phyloP scores from a whole-genome alignment of 2,797 vertebrate genomes.

The Nyctalus aviator region DNA sequence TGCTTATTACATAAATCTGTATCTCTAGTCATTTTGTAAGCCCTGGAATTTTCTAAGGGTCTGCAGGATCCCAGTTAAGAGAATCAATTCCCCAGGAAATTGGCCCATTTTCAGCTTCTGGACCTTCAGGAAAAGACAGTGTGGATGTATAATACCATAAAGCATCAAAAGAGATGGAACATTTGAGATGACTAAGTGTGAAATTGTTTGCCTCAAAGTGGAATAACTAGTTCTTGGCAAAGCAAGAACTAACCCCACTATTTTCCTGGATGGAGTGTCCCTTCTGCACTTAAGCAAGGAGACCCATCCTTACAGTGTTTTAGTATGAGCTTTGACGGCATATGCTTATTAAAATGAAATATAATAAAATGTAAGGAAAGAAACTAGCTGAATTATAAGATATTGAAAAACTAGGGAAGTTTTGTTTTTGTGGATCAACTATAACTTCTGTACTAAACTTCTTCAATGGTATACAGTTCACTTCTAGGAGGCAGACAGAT shows the following conservation, averaged over 20 bases:
- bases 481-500: background rate
- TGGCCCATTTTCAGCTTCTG: background rate
- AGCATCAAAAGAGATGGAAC: background rate
- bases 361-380: background rate
- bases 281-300: background rate
- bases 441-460: slow-evolving; percentile 9
- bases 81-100: background rate
- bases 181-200: background rate
- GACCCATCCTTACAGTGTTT: background rate
- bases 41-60: background rate
- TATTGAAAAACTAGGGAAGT: background rate
- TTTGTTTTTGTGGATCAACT: background rate
- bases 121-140: background rate
- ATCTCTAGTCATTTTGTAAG: slow-evolving; percentile 8
- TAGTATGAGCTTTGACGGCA: background rate
- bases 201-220: background rate
- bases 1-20: background rate
- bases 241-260: background rate
- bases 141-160: background rate
- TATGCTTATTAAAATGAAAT: background rate
- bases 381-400: background rate
- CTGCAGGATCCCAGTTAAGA: background rate
- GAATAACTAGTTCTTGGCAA: background rate
- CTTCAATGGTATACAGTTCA: background rate
- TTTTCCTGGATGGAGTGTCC: too few species aligned